These are phyloP conservation scores for Porites divaricata DNA, from an alignment of 92 coral and sea anemone genomes.

Conservation along the genomic window DNA sequence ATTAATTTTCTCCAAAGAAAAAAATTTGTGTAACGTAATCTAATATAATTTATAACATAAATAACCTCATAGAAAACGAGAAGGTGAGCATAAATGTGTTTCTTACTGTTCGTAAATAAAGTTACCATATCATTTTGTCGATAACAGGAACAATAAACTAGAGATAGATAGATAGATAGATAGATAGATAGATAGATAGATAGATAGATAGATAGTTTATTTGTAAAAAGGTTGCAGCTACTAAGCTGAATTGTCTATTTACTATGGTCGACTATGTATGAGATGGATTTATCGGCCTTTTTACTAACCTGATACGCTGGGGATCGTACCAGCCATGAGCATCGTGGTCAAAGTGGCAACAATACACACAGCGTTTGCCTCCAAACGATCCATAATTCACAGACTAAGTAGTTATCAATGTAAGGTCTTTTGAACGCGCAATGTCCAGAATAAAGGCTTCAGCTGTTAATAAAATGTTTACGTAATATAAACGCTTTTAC, in stretches of 20 bases:
- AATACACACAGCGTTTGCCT: background rate
- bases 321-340: background rate
- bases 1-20: too few relatives aligned
- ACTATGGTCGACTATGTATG: background rate
- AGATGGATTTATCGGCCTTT: background rate
- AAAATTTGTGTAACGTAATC: too few relatives aligned
- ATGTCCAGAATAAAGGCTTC: background rate
- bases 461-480: background rate
- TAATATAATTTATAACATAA: too few relatives aligned
- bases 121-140: too few relatives aligned
- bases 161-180: background rate
- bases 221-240: background rate
- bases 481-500: background rate
- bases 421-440: background rate
- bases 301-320: slow-evolving; percentile 13
- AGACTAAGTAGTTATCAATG: background rate
- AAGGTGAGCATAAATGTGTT: too few relatives aligned
- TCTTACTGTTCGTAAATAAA: too few relatives aligned
- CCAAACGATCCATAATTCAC: background rate
- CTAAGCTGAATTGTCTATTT: background rate
- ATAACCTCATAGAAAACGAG: too few relatives aligned
- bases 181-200: background rate
- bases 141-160: too few relatives aligned
- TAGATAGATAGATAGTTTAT: too few relatives aligned
- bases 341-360: background rate